Conservation (phyloP, 2,888 invertebrate genomes). For the Erebia palarica region DNA sequence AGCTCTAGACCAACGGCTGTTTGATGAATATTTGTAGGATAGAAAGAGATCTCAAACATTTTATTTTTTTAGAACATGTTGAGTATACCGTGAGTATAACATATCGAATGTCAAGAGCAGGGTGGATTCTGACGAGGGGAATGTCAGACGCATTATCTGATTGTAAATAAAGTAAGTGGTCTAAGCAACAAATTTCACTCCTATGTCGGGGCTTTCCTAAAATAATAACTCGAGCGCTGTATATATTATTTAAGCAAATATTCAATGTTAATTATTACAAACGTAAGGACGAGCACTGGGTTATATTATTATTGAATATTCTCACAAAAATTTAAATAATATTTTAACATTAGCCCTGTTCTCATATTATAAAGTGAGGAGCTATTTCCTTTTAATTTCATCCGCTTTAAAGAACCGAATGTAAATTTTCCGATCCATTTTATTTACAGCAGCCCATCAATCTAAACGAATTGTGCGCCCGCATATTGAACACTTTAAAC, state of each 20-base stretch:
- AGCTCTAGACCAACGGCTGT: neutral
- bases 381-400: constrained; percentile 26
- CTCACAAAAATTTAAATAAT: neutral
- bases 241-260: too few species aligned
- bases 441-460: constrained; percentile 42
- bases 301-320: neutral
- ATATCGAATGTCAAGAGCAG: constrained; percentile 42
- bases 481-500: constrained; percentile 45
- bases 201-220: neutral
- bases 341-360: neutral
- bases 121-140: constrained; percentile 37
- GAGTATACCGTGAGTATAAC: constrained; percentile 27
- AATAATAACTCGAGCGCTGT: neutral
- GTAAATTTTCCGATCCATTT: constrained; percentile 38
- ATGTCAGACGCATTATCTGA: constrained; percentile 38
- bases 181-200: neutral
- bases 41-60: constrained; percentile 11
- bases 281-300: neutral
- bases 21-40: neutral
- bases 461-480: constrained; percentile 47
- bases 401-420: constrained; percentile 27
- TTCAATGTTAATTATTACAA: neutral
- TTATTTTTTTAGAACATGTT: constrained; percentile 12
- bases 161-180: constrained; percentile 22
- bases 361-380: neutral